A percentile compares a stretch with the other conserved stretches of the same genome.
Conservation (phyloP, 2,888 invertebrate species). For the Melikaiella ostensackeni region DNA sequence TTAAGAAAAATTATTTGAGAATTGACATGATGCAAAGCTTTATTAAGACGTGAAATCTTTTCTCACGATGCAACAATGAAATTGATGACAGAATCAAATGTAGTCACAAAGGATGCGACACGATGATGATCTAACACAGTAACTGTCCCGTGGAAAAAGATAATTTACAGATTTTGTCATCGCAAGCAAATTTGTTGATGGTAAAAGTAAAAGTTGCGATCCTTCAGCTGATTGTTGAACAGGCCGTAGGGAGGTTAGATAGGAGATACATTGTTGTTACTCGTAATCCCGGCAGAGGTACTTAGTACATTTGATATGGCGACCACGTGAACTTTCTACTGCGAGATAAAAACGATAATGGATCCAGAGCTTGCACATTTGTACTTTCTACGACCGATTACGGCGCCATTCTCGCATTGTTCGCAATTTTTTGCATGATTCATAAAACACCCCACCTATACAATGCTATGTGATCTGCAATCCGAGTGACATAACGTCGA, state of each 20-base stretch:
- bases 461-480: not conserved
- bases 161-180: not conserved
- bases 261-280: not conserved
- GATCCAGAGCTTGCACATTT: not conserved
- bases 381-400: slow-evolving; percentile 14
- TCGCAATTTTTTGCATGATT: not conserved
- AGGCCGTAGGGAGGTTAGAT: not conserved
- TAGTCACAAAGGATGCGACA: not conserved
- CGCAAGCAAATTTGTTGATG: not conserved
- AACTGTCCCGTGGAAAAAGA: not conserved
- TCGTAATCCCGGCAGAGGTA: not conserved
- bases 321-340: not conserved
- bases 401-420: not conserved
- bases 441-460: not conserved
- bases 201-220: not conserved
- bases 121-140: not conserved
- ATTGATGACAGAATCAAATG: not conserved
- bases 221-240: not conserved
- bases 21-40: not conserved
- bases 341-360: not conserved
- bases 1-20: not conserved
- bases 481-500: slow-evolving; percentile 7
- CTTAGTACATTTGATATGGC: not conserved
- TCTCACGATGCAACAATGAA: not conserved
- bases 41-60: not conserved